phyloP scores from a whole-genome alignment of 2,888 invertebrate species.

The Caenorhabditis sp. region DNA sequence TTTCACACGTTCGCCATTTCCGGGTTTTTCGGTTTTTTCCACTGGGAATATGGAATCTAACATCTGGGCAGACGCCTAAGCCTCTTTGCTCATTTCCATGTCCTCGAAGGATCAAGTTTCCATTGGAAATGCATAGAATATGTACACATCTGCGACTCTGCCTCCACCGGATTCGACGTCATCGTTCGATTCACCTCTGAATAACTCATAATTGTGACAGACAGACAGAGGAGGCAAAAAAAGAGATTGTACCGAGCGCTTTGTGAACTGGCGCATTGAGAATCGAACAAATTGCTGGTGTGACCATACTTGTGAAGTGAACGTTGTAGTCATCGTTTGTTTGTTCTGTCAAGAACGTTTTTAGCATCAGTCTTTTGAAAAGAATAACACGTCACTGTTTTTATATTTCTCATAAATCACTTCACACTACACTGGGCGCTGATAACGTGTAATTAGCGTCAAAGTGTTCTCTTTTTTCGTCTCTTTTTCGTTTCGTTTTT shows the following conservation, averaged over 20 bases:
- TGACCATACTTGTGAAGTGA: no score
- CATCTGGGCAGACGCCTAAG: constrained; percentile 16
- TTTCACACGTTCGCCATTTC: constrained; percentile 24
- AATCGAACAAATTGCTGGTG: no score
- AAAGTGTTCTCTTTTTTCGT: background rate
- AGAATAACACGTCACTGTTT: constrained; percentile 16
- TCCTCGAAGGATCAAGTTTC: constrained; percentile 41
- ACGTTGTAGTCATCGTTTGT: no score
- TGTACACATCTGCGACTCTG: background rate
- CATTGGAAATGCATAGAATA: constrained; percentile 44
- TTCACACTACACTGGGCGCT: background rate
- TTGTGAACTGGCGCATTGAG: no score
- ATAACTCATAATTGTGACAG: constrained; percentile 29
- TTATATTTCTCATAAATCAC: constrained; percentile 7
- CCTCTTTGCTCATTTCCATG: constrained; percentile 32
- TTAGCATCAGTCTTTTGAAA: constrained; percentile 9
- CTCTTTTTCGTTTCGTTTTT: background rate
- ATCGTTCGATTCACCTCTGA: constrained; percentile 9
- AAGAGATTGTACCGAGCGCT: background rate
- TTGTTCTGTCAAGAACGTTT: constrained; percentile 21
- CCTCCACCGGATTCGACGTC: constrained; percentile 11
- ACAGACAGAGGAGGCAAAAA: background rate
- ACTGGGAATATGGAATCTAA: constrained; percentile 37
- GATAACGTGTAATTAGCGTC: background rate
- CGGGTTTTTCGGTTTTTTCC: constrained; percentile 1